phyloP scores from a whole-genome alignment of 1,140 invertebrate genomes.

The Drosophila fuyamai region DNA sequence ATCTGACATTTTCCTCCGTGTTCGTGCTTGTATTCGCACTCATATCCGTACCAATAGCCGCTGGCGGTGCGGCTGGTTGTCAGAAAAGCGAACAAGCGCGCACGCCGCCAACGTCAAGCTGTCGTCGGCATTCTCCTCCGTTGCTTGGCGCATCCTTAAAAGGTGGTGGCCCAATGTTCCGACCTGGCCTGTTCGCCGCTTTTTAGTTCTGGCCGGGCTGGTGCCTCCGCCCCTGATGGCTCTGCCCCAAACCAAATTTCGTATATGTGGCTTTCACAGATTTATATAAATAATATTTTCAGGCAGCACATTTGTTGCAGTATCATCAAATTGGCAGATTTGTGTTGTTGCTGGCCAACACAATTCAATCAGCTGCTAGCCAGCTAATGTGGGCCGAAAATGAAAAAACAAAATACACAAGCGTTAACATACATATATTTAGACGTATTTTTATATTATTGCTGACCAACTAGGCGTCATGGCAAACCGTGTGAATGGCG shows the following conservation, averaged over 20 bases:
- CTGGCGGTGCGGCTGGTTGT: constrained; percentile 76
- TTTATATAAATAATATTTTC: constrained; percentile 77
- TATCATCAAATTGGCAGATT: constrained; percentile 82
- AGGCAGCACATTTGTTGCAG: constrained; percentile 79
- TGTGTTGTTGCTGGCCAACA: constrained; percentile 76
- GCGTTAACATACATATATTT: constrained; percentile 28
- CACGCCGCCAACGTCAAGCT: constrained; percentile 63
- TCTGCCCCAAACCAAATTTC: constrained; percentile 25
- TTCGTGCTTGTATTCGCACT: constrained; percentile 15
- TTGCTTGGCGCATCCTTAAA: constrained; percentile 74
- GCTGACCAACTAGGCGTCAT: constrained; percentile 24
- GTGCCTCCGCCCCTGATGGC: constrained; percentile 16
- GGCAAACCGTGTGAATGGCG: constrained; percentile 60
- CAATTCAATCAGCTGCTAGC: constrained; percentile 79
- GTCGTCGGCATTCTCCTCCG: constrained; percentile 66
- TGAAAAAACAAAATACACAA: constrained; percentile 22
- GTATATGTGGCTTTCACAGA: constrained; percentile 50
- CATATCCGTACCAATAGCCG: constrained; percentile 8
- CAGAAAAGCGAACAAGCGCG: constrained; percentile 61
- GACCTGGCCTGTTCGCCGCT: constrained; percentile 38
- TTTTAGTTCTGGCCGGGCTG: constrained; percentile 22
- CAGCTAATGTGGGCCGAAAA: constrained; percentile 44
- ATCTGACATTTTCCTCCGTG: not conserved
- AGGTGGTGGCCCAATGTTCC: constrained; percentile 70
- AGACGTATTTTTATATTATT: constrained; percentile 26